Conservation (phyloP, 2,888 invertebrate genomes). For the Pyrrhosoma nymphula region DNA sequence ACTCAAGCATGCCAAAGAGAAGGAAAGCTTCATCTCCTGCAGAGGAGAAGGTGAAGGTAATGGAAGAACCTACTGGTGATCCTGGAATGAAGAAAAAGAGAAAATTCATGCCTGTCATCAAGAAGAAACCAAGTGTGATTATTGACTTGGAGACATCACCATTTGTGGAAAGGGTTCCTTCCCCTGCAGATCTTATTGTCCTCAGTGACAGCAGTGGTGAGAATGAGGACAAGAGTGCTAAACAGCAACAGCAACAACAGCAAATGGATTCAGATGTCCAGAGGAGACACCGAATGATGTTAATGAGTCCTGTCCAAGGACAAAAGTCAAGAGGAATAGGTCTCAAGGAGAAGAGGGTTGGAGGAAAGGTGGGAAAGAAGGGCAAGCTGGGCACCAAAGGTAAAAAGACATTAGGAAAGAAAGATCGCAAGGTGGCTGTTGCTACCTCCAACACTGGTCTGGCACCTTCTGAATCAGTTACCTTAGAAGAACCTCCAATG, state of each 20-base stretch:
- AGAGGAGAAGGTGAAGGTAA: slow-evolving; percentile 69
- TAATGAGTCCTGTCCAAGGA: slow-evolving; percentile 39
- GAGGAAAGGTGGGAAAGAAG: slow-evolving; percentile 40
- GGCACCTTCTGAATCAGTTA: slow-evolving; percentile 47
- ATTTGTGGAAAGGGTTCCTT: slow-evolving; percentile 89
- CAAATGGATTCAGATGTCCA: slow-evolving; percentile 43
- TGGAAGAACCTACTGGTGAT: slow-evolving; percentile 52
- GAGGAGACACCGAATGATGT: slow-evolving; percentile 60
- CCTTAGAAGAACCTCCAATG: slow-evolving; percentile 67
- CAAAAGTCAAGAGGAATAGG: slow-evolving; percentile 13
- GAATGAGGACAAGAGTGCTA: slow-evolving; percentile 72
- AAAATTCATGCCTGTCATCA: slow-evolving; percentile 76
- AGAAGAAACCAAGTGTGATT: slow-evolving; percentile 89
- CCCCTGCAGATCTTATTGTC: slow-evolving; percentile 89
- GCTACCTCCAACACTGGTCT: slow-evolving; percentile 70
- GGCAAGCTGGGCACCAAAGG: slow-evolving; percentile 46
- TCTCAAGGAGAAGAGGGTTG: slow-evolving; percentile 52
- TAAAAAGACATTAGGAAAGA: slow-evolving; percentile 41
- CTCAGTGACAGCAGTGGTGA: slow-evolving; percentile 83
- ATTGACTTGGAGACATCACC: slow-evolving; percentile 92
- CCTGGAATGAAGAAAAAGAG: slow-evolving; percentile 70
- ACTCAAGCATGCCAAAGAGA: slow-evolving; percentile 53
- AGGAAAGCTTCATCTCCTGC: slow-evolving; percentile 68
- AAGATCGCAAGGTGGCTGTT: slow-evolving; percentile 41
- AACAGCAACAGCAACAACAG: slow-evolving; percentile 69